Evolutionary conservation across 2,113 vertebrate species (phyloP).

Genomic region (Saccopteryx bilineata): DNA sequence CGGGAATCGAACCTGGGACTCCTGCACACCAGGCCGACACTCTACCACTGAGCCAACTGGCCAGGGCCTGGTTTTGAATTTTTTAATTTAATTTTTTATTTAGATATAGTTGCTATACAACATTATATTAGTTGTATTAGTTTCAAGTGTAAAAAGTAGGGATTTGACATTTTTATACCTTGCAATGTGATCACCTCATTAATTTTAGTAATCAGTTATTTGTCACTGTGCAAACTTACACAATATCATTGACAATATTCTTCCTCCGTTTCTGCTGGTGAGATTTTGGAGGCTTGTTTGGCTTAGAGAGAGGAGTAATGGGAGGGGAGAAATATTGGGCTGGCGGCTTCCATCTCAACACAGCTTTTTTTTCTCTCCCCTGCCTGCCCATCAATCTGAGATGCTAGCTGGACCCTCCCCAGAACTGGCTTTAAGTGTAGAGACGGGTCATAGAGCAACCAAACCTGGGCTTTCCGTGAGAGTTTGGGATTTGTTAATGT

Average conservation of each 20-base stretch:
- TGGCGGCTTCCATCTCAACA: not conserved
- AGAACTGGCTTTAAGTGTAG: not conserved
- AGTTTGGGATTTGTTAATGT: not conserved
- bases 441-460: too few relatives aligned
- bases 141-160: not conserved
- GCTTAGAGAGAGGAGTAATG: not conserved
- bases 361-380: not conserved
- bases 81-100: not conserved
- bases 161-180: not conserved
- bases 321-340: not conserved
- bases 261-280: not conserved
- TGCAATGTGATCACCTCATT: not conserved
- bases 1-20: too few relatives aligned
- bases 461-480: not conserved
- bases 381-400: not conserved
- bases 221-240: not conserved
- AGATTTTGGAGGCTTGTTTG: constrained; percentile 1
- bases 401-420: not conserved
- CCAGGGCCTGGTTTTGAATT: not conserved
- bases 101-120: not conserved
- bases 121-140: not conserved
- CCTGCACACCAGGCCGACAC: too few relatives aligned
- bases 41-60: not conserved
- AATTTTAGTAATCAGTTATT: not conserved
- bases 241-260: not conserved